A percentile compares a stretch with the other conserved stretches of the same genome.
Evolutionary conservation across 2,113 vertebrate species (phyloP).

Genomic region (Mus spicilegus): DNA sequence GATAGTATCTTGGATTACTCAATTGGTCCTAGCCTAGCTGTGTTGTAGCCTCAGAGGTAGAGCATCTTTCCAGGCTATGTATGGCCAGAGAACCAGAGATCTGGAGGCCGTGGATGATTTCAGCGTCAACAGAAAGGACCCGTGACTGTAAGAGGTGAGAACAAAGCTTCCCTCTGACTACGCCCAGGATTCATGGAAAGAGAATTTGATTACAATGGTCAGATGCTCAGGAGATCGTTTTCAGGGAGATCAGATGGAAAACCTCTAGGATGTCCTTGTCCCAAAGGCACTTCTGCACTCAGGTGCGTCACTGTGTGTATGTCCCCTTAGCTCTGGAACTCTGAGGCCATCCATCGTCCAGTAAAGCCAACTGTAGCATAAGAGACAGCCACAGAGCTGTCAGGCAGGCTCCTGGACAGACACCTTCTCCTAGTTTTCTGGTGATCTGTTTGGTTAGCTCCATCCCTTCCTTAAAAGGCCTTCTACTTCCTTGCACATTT

Average conservation of each 20-base stretch:
- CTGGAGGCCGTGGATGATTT: background rate
- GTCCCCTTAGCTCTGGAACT: background rate
- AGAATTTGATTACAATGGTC: background rate
- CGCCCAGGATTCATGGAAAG: background rate
- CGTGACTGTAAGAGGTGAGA: background rate
- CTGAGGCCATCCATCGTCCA: background rate
- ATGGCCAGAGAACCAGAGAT: background rate
- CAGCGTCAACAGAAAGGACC: background rate
- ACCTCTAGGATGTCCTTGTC: background rate
- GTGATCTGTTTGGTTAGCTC: slow-evolving; percentile 3
- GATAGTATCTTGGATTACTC: background rate
- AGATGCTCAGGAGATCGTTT: background rate
- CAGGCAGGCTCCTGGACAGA: background rate
- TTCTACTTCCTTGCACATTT: slow-evolving; percentile 32
- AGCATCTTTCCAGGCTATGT: background rate
- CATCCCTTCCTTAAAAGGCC: slow-evolving; percentile 29
- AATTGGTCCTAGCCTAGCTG: background rate
- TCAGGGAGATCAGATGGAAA: background rate
- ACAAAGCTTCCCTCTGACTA: background rate
- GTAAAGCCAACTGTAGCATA: background rate
- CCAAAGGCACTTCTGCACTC: background rate
- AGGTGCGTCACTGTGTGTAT: background rate
- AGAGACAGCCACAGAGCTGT: background rate
- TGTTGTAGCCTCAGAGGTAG: background rate
- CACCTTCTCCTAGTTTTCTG: background rate